A percentile compares a stretch with the other conserved stretches of the same genome.
Evolutionary conservation across 2,888 invertebrate species (phyloP).

Genomic region (Ennomos fuscantarius): DNA sequence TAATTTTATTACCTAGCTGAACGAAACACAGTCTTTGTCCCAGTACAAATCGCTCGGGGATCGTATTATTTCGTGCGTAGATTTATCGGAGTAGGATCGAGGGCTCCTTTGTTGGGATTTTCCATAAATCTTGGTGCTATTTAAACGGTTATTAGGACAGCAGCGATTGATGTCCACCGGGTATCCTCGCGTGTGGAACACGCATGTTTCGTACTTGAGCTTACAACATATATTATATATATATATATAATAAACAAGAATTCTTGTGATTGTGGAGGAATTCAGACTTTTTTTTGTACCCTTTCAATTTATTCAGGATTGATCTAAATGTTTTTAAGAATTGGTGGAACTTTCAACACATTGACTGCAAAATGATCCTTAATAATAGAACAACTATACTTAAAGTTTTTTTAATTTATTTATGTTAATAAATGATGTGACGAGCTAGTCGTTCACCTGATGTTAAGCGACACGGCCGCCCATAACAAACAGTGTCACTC

Average conservation of each 20-base stretch:
- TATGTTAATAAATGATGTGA: too few relatives aligned
- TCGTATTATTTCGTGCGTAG: conserved; percentile 81
- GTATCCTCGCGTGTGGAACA: conserved; percentile 54
- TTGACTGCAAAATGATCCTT: too few relatives aligned
- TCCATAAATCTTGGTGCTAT: conserved; percentile 80
- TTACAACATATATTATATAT: too few relatives aligned
- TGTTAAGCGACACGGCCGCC: too few relatives aligned
- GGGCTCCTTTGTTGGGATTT: conserved; percentile 78
- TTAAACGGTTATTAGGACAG: conserved; percentile 82
- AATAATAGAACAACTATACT: too few relatives aligned
- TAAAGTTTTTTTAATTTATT: too few relatives aligned
- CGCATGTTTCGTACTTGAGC: conserved; percentile 46
- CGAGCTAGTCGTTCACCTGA: too few relatives aligned
- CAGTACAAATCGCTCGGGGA: conserved; percentile 75
- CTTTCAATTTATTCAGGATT: too few relatives aligned
- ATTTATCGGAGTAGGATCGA: conserved; percentile 78
- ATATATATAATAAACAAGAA: conserved; percentile 14
- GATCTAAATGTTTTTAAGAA: too few relatives aligned
- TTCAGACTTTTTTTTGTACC: too few relatives aligned
- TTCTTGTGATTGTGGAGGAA: background rate
- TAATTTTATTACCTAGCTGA: conserved; percentile 69
- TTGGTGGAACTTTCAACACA: too few relatives aligned
- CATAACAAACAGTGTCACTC: too few relatives aligned
- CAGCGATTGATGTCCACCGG: conserved; percentile 73
- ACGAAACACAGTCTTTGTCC: conserved; percentile 76